Evolutionary conservation across 2,113 vertebrate species (phyloP).

Genomic region (Vombatus ursinus): DNA sequence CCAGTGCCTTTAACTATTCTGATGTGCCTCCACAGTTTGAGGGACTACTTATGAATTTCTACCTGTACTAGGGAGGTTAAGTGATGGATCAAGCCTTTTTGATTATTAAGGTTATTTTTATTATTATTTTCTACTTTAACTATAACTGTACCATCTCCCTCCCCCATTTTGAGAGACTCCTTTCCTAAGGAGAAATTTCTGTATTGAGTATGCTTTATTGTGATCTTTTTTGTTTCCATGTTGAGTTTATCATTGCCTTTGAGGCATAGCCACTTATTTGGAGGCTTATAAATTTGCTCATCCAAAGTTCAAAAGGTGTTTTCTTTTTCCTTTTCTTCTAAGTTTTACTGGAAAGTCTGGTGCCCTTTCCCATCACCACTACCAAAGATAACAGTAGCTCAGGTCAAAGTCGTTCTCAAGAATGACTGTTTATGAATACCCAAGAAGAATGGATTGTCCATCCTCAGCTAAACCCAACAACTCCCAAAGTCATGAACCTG

Average conservation of each 20-base stretch:
- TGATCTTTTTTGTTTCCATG: background rate
- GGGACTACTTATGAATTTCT: too few relatives aligned
- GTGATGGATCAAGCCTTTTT: background rate
- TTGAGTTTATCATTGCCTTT: background rate
- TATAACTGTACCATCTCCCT: background rate
- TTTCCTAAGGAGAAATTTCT: background rate
- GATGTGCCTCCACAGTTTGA: background rate
- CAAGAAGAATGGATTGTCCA: background rate
- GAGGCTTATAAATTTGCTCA: background rate
- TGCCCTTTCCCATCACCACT: background rate
- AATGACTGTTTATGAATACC: background rate
- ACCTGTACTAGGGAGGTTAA: background rate
- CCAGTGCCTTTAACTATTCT: background rate
- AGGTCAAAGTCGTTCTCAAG: background rate
- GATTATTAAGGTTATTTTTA: background rate
- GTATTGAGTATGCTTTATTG: background rate
- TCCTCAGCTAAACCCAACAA: background rate
- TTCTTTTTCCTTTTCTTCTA: background rate
- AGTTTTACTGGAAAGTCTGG: background rate
- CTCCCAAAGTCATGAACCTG: background rate
- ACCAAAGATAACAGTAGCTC: background rate
- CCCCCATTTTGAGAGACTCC: background rate
- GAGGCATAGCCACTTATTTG: background rate
- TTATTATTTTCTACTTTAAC: background rate
- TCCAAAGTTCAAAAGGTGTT: background rate